Evolutionary conservation across 2,888 invertebrate species (phyloP).

Genomic region (Mythimna pallens): DNA sequence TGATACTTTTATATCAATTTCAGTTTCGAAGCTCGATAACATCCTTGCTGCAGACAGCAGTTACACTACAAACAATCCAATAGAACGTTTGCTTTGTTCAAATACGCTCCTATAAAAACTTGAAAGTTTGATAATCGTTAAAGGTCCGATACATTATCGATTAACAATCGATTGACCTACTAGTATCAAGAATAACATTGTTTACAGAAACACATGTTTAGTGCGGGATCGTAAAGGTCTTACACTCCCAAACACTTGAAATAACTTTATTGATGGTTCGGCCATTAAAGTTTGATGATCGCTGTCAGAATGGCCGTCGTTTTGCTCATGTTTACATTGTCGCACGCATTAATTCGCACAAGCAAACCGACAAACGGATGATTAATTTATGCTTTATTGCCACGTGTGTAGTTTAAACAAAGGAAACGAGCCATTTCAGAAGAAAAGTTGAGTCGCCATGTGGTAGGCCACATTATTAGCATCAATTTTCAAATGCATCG

Average conservation of each 20-base stretch:
- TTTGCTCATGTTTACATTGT: conserved; percentile 67
- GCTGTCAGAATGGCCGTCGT: conserved; percentile 66
- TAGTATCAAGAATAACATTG: conserved; percentile 59
- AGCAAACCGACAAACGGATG: conserved; percentile 28
- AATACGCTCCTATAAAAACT: conserved; percentile 26
- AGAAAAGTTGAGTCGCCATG: too few species aligned
- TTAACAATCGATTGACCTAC: conserved; percentile 61
- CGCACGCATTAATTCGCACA: conserved; percentile 52
- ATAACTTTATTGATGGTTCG: conserved; percentile 74
- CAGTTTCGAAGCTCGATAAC: too few species aligned
- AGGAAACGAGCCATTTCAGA: too few species aligned
- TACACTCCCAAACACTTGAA: conserved; percentile 68
- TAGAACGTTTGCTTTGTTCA: background rate
- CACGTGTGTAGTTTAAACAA: conserved; percentile 1
- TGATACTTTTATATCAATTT: too few species aligned
- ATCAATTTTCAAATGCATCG: background rate
- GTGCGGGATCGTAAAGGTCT: conserved; percentile 65
- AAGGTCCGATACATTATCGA: conserved; percentile 42
- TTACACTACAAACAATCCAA: conserved; percentile 2
- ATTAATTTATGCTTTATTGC: conserved; percentile 27
- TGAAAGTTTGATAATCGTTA: conserved; percentile 41
- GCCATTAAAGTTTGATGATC: conserved; percentile 71
- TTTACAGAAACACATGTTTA: conserved; percentile 57
- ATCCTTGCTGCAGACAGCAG: background rate
- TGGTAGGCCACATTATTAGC: background rate